These are phyloP conservation scores for Paguma larvata DNA, from an alignment of 2,797 vertebrate species.

Conservation along the genomic window DNA sequence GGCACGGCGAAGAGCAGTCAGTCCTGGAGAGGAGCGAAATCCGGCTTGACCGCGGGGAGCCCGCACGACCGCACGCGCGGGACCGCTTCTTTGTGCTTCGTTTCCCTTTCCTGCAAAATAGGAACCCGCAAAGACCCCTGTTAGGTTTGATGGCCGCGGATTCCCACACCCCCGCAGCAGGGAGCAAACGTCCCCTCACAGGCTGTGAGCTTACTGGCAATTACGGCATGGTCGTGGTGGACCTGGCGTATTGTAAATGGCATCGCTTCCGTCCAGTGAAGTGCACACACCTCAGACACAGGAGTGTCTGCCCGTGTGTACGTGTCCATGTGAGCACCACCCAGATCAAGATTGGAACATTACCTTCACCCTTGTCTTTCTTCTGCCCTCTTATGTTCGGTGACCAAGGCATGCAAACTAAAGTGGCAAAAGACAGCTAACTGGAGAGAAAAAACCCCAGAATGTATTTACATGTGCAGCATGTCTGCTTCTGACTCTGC, in stretches of 20 bases:
- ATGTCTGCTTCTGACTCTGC: neutral
- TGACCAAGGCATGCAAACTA: neutral
- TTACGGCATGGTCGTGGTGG: no score
- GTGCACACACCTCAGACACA: neutral
- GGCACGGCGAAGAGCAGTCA: neutral
- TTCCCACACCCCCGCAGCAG: neutral
- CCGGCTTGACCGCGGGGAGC: neutral
- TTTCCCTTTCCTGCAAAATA: neutral
- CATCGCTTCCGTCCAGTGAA: no score
- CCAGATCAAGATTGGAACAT: neutral
- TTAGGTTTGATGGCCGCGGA: neutral
- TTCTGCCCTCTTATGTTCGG: neutral
- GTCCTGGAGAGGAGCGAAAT: neutral
- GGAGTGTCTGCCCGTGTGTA: neutral
- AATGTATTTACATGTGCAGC: neutral
- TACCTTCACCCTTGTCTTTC: neutral
- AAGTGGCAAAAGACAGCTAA: neutral
- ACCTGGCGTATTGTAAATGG: neutral
- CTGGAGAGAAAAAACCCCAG: neutral
- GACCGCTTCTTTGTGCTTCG: neutral
- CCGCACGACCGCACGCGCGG: accelerated
- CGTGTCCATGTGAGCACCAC: neutral
- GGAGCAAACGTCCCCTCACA: neutral
- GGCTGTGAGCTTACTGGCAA: neutral
- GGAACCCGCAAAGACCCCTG: neutral